Base-by-base conservation (phyloP, 2,888 invertebrate species). In the Serrognathus titanus region DNA sequence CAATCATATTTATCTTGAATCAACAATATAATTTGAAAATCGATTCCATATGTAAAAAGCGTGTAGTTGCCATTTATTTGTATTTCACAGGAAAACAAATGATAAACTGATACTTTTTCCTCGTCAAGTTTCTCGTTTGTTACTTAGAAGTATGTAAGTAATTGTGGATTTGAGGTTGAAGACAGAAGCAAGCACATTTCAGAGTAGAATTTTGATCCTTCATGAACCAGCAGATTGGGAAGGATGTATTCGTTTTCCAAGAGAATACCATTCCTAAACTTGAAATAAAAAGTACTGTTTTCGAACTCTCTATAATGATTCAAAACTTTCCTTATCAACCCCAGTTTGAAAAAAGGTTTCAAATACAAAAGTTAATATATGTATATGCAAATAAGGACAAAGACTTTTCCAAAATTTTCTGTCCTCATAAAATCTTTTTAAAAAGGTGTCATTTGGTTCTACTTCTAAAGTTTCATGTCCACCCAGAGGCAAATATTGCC, bases 401-500 rank as follows among this genome's bases (percentile, higher is more conserved):
- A 93, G 68, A 61, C 85, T 84, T 59, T 82, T 81, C 93, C 93
- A 94, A 67, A 92, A 85, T 36, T 84, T 82, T 51, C 86, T 84
- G 71, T 93, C 92, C 13, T 82, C 74, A 47, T 84, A 71, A 71
- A 89, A 89, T 45, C 74, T 71, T 52, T 73, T 68, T 10, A 77
- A 70, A 48, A 73, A 66, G 3, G 66, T 67, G 8, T 53, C 58
- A 24, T 10, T 45, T 46, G 36, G 75, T 69, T 66, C 58, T 6
- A 63, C 63, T 3, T 45, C 55, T 41, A 84, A 71, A 4, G 82
- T 86, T 78, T 99, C 97, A 73, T 90, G 92, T 90, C 98, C 98
- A 99, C 8, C 90, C 97, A 2, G 90, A 94, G 1, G 95, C 99
- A 79, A 99, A 99, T 58, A 99, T 83, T 0, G 97, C 98, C 43